These are phyloP conservation scores for Meiosimyza decipiens DNA, from an alignment of 2,888 invertebrate species.

Conservation along the genomic window DNA sequence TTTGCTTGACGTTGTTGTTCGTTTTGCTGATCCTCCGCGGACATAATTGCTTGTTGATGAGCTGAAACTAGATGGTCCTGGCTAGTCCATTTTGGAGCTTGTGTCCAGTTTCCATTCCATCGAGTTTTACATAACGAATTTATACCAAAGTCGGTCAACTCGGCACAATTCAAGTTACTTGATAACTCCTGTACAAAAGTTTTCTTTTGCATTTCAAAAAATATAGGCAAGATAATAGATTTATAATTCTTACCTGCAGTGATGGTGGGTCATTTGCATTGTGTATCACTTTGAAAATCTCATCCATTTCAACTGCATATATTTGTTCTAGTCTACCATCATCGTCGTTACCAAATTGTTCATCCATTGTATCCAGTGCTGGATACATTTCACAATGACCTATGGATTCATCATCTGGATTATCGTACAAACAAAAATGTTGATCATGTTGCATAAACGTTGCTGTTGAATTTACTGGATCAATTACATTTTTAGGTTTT, in stretches of 20 bases:
- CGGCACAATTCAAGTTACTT: slow-evolving; percentile 64
- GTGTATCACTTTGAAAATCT: slow-evolving; percentile 65
- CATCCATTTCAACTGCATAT: slow-evolving; percentile 65
- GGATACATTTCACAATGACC: slow-evolving; percentile 59
- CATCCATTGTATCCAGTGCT: slow-evolving; percentile 58
- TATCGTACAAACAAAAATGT: slow-evolving; percentile 55
- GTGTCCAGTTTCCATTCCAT: slow-evolving; percentile 64
- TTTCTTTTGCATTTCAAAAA: background rate
- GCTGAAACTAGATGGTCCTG: slow-evolving; percentile 61
- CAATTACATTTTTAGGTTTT: slow-evolving; percentile 26
- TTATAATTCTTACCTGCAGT: slow-evolving; percentile 54
- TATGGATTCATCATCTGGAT: slow-evolving; percentile 51
- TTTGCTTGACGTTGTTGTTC: slow-evolving; percentile 55
- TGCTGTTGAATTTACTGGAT: slow-evolving; percentile 41
- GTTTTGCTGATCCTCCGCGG: slow-evolving; percentile 55
- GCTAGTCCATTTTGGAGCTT: slow-evolving; percentile 58
- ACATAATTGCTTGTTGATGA: slow-evolving; percentile 57
- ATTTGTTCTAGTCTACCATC: slow-evolving; percentile 59
- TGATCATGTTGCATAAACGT: slow-evolving; percentile 52
- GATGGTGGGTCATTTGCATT: slow-evolving; percentile 60
- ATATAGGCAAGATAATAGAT: too few relatives aligned
- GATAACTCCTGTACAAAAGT: slow-evolving; percentile 61
- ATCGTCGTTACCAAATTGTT: slow-evolving; percentile 59
- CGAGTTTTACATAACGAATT: slow-evolving; percentile 66
- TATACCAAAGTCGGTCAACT: slow-evolving; percentile 65